These are phyloP conservation scores for Toxonevra muliebris DNA, from an alignment of 2,888 invertebrate species.

Conservation along the genomic window DNA sequence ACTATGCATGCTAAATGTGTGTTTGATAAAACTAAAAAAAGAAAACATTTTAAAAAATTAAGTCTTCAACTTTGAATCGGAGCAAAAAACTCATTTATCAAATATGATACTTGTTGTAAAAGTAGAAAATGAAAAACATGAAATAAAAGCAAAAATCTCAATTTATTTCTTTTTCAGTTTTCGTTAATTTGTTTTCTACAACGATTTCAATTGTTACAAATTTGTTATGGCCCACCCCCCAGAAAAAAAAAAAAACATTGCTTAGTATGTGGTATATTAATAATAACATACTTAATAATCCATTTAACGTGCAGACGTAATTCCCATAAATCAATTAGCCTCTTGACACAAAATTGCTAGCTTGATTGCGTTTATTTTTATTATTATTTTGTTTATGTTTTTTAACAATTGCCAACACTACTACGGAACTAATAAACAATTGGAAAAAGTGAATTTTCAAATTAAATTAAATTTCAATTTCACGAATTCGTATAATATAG, in stretches of 20 bases:
- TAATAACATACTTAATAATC: no score
- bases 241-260: conserved; percentile 1
- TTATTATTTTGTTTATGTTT: not conserved
- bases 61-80: no score
- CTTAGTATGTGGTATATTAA: no score
- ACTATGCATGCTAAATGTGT: no score
- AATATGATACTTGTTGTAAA: no score
- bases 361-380: no score
- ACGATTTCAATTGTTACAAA: conserved; percentile 18
- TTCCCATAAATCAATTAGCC: conserved; percentile 41
- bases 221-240: not conserved
- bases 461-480: not conserved
- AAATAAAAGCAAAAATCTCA: no score
- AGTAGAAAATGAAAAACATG: no score
- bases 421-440: conserved; percentile 9
- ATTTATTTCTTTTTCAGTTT: not conserved
- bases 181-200: not conserved
- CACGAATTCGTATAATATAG: no score
- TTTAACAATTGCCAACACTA: not conserved
- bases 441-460: conserved; percentile 16
- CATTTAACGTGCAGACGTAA: not conserved
- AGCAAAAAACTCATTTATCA: no score
- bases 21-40: no score
- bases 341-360: conserved; percentile 31
- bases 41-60: no score